Evolutionary conservation across 2,888 invertebrate genomes (phyloP), one percentile per base, ranked within the genome.

Genomic region (Agrilus mali): DNA sequence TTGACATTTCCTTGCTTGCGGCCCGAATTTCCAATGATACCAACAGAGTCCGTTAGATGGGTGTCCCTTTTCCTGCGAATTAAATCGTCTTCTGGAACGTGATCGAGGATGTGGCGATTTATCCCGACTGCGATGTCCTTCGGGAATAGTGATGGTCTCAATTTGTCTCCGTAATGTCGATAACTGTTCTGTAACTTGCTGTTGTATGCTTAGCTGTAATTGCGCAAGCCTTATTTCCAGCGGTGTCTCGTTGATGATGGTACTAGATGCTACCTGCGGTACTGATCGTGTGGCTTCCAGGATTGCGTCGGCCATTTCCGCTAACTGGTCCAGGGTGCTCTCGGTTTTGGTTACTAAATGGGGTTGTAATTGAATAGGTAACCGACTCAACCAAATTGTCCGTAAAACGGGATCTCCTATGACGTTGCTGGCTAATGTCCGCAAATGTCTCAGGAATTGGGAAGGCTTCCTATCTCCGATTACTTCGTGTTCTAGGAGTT

Each of bases 21-120:
- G 16, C 10, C 47, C 47, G 22, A 41, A 49, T n/a, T 36, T 12
- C 20, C 32, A 27, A 34, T 52, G 49, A 31, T 50, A 53, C 47
- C 48, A 53, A 41, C 49, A 50, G 12, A 38, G 10, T 8, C 17
- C 38, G 7, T 16, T 22, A 22, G 22, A 22, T 4, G 3, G 6
- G 7, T 22, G 22, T 22, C 22, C 22, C 7, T 7, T 22, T 2
- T 22, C 22, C 22, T 6, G 22, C 6, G 6, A 22, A 6, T 22
- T 22, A 22, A 4, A 6, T 22, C 22, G 22, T 22, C 7, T 6
- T 22, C 22, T 22, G 22, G 22, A 22, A 22, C 7, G 22, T 3
- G 22, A 22, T 22, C 22, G 22, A 6, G 22, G 6, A 22, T 7
- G 22, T 22, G 22, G 22, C 22, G 22, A 22, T 6, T 22, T 22